phyloP scores from a whole-genome alignment of 2,113 vertebrate species.

The Syrmaticus mikado region DNA sequence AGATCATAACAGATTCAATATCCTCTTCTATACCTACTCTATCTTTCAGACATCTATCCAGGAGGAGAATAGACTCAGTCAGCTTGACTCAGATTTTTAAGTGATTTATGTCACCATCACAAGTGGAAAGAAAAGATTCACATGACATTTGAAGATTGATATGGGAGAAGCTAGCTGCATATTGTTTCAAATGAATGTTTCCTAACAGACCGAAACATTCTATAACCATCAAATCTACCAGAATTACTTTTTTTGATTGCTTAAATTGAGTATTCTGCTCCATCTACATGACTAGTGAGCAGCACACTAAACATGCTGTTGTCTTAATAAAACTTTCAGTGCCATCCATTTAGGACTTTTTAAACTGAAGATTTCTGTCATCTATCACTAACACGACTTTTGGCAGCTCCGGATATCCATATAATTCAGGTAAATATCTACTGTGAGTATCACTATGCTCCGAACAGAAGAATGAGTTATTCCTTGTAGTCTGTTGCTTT shows the following conservation, averaged over 20 bases:
- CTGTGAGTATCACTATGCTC: background rate
- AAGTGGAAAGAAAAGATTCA: background rate
- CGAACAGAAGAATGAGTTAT: background rate
- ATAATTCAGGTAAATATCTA: background rate
- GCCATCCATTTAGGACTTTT: background rate
- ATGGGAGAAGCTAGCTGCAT: background rate
- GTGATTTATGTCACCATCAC: background rate
- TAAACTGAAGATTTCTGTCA: background rate
- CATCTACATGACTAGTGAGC: background rate
- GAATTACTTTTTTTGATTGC: background rate
- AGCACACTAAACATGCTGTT: background rate
- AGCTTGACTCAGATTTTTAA: background rate
- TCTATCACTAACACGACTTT: background rate
- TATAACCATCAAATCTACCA: background rate
- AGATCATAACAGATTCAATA: background rate
- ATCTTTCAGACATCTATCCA: background rate
- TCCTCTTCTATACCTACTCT: background rate
- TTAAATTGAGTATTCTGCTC: background rate
- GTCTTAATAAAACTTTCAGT: background rate
- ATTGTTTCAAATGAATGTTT: background rate
- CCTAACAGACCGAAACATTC: background rate
- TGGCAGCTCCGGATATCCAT: background rate
- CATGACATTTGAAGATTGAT: background rate
- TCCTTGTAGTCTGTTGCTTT: background rate
- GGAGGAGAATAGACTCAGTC: background rate